phyloP scores from a whole-genome alignment of 1,140 invertebrate genomes.

The Micrasema longulum region DNA sequence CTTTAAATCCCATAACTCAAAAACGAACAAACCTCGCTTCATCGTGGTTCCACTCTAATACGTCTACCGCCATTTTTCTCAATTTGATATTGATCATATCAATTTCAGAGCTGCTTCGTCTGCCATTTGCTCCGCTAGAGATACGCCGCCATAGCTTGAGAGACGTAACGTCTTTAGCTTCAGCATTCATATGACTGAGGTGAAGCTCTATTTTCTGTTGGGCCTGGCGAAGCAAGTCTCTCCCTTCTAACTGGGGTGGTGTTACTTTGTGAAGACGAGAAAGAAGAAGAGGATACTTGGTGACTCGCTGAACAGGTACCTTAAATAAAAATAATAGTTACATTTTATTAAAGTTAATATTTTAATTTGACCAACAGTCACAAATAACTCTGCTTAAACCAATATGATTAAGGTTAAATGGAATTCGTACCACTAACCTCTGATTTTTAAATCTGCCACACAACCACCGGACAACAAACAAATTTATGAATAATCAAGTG shows the following conservation, averaged over 20 bases:
- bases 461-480: too few relatives aligned
- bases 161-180: conserved; percentile 89
- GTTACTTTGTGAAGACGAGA: conserved; percentile 93
- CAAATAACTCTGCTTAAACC: too few relatives aligned
- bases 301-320: conserved; percentile 91
- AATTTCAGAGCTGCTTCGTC: conserved; percentile 79
- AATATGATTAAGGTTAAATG: too few relatives aligned
- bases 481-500: too few relatives aligned
- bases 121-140: conserved; percentile 79
- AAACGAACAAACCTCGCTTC: conserved; percentile 79
- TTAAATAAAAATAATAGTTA: conserved; percentile 56
- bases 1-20: too few relatives aligned
- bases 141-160: conserved; percentile 89
- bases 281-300: conserved; percentile 92
- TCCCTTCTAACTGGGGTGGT: conserved; percentile 80
- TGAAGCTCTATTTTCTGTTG: conserved; percentile 93
- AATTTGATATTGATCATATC: conserved; percentile 90
- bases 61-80: conserved; percentile 91
- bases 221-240: conserved; percentile 83
- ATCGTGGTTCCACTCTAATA: conserved; percentile 93
- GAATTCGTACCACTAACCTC: too few relatives aligned
- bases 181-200: conserved; percentile 94
- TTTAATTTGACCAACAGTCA: too few relatives aligned
- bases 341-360: background rate
- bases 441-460: too few relatives aligned